Evolutionary conservation across 2,113 vertebrate genomes (phyloP).

Genomic region (Dipodomys stephensi): DNA sequence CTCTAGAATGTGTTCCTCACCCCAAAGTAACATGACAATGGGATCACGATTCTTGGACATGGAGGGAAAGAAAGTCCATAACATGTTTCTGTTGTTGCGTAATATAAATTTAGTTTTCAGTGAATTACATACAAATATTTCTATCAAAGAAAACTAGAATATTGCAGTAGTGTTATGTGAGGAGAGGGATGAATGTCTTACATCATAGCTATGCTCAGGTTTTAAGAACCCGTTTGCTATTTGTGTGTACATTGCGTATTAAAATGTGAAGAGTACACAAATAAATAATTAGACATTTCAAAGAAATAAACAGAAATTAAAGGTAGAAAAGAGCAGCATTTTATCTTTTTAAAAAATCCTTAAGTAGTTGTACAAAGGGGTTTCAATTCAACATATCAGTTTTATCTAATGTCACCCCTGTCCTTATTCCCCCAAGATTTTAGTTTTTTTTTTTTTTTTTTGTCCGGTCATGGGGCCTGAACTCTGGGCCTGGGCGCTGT

Average conservation of each 20-base stretch:
- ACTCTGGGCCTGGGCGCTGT: too few species aligned
- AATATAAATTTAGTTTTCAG: constrained; percentile 14
- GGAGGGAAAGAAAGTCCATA: background rate
- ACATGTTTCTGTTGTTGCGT: background rate
- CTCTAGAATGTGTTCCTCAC: background rate
- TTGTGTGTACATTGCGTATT: background rate
- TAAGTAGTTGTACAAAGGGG: too few species aligned
- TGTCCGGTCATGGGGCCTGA: too few species aligned
- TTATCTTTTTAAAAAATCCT: background rate
- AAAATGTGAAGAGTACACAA: background rate
- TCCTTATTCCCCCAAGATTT: too few species aligned
- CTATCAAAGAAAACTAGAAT: background rate
- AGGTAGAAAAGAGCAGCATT: background rate
- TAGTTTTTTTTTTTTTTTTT: too few species aligned
- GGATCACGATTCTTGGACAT: background rate
- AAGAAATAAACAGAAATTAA: background rate
- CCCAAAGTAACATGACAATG: background rate
- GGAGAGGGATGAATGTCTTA: background rate
- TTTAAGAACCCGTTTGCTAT: background rate
- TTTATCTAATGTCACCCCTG: too few species aligned
- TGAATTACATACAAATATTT: background rate
- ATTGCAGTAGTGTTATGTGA: background rate
- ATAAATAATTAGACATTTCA: background rate
- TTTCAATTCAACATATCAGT: too few species aligned
- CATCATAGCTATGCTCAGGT: background rate